These are phyloP conservation scores for Anoplolepis gracilipes DNA, from an alignment of 1,140 invertebrate genomes.

Conservation along the genomic window DNA sequence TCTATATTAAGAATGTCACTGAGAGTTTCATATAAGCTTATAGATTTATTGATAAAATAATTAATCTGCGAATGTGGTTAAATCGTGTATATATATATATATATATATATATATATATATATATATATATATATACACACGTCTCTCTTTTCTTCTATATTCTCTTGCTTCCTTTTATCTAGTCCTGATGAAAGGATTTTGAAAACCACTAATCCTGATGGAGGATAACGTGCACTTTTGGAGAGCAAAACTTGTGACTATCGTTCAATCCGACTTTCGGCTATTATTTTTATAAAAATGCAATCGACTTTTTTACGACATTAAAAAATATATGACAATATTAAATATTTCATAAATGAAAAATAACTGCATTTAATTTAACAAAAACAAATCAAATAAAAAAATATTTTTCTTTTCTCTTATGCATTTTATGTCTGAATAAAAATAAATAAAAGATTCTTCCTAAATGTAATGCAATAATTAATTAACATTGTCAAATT, in stretches of 20 bases:
- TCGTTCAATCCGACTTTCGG: neutral
- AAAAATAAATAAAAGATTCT: neutral
- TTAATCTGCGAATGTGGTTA: neutral
- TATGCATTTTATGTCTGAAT: neutral
- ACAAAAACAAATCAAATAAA: neutral
- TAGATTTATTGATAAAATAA: neutral
- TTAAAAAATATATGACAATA: neutral
- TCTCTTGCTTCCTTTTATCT: neutral
- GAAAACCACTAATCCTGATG: neutral
- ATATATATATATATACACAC: no score
- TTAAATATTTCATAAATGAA: neutral
- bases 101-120: no score
- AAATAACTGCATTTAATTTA: neutral
- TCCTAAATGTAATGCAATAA: neutral
- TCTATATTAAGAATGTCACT: neutral
- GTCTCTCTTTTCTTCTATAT: neutral
- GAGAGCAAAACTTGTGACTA: neutral
- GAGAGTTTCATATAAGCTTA: neutral
- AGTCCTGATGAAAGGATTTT: neutral
- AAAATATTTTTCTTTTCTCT: neutral
- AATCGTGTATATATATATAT: neutral
- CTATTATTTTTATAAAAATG: neutral
- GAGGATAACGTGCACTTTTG: neutral
- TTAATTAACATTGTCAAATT: neutral
- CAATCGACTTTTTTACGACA: neutral